phyloP scores from a whole-genome alignment of 2,113 vertebrate genomes.

The Sciurus niger region DNA sequence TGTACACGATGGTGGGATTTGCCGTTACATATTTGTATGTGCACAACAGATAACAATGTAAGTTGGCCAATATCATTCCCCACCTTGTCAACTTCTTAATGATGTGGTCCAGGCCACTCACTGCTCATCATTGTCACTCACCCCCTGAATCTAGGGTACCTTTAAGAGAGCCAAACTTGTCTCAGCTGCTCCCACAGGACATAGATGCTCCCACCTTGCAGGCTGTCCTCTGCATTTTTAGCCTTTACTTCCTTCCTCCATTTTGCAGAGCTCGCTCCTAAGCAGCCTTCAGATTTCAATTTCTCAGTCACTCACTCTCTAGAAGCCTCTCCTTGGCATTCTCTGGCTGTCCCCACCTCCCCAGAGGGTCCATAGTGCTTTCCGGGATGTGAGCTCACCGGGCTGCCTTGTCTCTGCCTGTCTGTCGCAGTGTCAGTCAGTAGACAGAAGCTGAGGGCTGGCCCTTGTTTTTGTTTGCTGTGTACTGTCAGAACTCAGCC shows the following conservation, averaged over 20 bases:
- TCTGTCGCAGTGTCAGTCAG: neutral
- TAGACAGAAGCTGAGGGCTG: neutral
- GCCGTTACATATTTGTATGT: no score
- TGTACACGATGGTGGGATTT: no score
- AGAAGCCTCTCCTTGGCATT: neutral
- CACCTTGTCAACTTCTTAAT: neutral
- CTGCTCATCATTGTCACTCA: neutral
- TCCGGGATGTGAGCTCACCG: neutral
- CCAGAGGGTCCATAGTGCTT: neutral
- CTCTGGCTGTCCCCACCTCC: neutral
- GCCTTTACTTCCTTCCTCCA: neutral
- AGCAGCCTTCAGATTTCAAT: neutral
- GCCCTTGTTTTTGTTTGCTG: neutral
- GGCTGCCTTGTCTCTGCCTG: accelerated
- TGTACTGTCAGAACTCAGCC: neutral
- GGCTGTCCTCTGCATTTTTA: neutral
- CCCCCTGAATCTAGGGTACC: neutral
- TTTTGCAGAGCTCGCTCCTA: neutral
- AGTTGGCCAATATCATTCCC: no score
- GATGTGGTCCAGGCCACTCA: neutral
- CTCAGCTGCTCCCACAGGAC: neutral
- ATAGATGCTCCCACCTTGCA: neutral
- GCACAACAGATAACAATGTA: no score
- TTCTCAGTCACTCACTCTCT: neutral
- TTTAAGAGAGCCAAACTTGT: neutral